Base-by-base conservation (phyloP, 2,113 vertebrate genomes). In the Casuarius casuarius region DNA sequence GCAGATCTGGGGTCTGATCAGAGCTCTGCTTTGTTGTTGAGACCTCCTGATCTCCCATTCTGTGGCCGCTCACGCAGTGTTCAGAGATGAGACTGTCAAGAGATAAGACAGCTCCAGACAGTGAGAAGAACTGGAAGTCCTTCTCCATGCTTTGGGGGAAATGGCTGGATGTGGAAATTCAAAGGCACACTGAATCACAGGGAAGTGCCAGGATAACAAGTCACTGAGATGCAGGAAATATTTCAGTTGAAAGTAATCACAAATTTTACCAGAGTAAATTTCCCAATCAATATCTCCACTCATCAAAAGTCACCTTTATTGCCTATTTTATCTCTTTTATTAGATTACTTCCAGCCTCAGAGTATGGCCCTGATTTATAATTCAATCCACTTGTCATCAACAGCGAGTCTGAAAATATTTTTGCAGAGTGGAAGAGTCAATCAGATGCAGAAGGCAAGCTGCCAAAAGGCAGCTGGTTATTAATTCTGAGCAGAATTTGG, bases 391-490 rank as follows among this genome's bases (percentile, higher is more conserved):
- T 95, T 80, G 59, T 83, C 68, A 71, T 63, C 51, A 90, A 77
- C 46, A 90, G 40, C 2, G 3, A 31, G 16, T 71, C 67, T 90
- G 78, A 91, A 92, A 90, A 90, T 51, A 54, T 11, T 71, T 80
- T 88, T 88, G 63, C 49, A 56, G 68, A 83, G 28, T 59, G 22
- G 66, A 52, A 70, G 59, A 83, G 48, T 86, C 78, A 86, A 86
- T 83, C 54, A 85, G 49, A 77, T 61, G 46, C 14, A 88, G 68
- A 88, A 78, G 84, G 67, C 75, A 88, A 88, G n/a, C 54, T 88
- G 93, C 82, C 72, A 91, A 86, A 92, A 91, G 13, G 33, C 52
- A 92, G 44, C 5, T 44, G 76, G 63, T 80, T 96, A 89, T 62
- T 93, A 79, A 92, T 83, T 74, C 35, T 63, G 46, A 90, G 71